A percentile compares a stretch with the other conserved stretches of the same genome.
Evolutionary conservation across 2,888 invertebrate species (phyloP).

Genomic region (Cosmopolites sordidus): DNA sequence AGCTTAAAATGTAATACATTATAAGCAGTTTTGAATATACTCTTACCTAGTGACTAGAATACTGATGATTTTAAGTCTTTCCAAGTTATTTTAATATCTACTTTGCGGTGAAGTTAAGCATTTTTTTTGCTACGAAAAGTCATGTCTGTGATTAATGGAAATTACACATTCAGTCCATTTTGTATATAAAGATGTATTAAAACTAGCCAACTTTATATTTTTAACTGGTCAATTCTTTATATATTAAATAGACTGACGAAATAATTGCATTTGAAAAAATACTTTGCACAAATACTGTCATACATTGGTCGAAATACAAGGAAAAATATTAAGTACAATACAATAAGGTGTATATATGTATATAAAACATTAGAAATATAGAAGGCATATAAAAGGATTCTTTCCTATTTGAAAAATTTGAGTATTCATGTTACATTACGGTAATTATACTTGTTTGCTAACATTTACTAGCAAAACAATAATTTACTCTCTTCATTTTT

Average conservation of each 20-base stretch:
- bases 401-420: conserved; percentile 26
- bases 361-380: conserved; percentile 41
- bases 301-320: conserved; percentile 37
- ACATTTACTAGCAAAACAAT: neutral
- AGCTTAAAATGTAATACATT: conserved; percentile 32
- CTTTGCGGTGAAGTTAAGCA: conserved; percentile 28
- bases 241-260: neutral
- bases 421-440: conserved; percentile 25
- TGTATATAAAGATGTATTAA: neutral
- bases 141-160: neutral
- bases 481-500: neutral
- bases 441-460: neutral
- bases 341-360: conserved; percentile 34
- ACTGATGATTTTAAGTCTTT: conserved; percentile 44
- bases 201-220: no score
- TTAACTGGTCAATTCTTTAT: neutral
- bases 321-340: conserved; percentile 38
- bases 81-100: conserved; percentile 33
- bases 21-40: conserved; percentile 21
- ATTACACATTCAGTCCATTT: neutral
- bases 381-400: conserved; percentile 32
- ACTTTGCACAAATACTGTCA: conserved; percentile 36
- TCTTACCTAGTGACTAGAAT: conserved; percentile 44
- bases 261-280: conserved; percentile 7
- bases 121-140: neutral